Evolutionary conservation across 2,113 vertebrate species (phyloP), one percentile per base, ranked within the genome.

Genomic region (Rallus limicola): DNA sequence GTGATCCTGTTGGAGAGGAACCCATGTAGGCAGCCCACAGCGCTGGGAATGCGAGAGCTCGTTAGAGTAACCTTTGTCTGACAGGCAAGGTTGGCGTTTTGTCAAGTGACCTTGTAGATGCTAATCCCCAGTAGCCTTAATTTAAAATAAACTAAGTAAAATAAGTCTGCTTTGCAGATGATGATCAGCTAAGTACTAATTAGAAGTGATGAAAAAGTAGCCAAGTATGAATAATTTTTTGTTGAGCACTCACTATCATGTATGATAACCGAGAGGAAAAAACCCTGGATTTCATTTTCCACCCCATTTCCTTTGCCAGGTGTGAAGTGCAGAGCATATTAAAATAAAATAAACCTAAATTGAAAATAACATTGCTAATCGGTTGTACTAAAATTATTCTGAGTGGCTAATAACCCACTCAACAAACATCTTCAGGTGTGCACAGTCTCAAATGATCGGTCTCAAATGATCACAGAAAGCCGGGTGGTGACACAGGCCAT

Each of bases 101-200:
- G 82, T 93, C 95, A 96, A 96, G 96, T 97, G 95, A 88, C 94
- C 95, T 97, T 97, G 94, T 94, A 88, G 89, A 88, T 62, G 82
- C 69, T 95, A 96, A 95, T 92, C 92, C 94, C 68, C 86, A 74
- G 89, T 95, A 96, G 93, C 93, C 95, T 97, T 96, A 97, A 96
- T 93, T 95, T 77, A 88, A 95, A 94, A 91, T 88, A 95, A 94
- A 91, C 63, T 63, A 77, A 87, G 59, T 81, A 81, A 96, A 92
- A 76, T 70, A 93, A 86, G 84, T 91, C 95, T 95, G 72, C 88
- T 95, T 82, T 65, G 69, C 91, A 94, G 85, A 64, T 69, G 55
- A 74, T 79, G 70, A 90, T 89, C 88, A 92, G 89, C 90, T 92
- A 81, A 82, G 44, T 86, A 83, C 86, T 94, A 93, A 95, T 90